Evolutionary conservation across 1,140 invertebrate species (phyloP).

Genomic region (Ceratosolen solmsi): DNA sequence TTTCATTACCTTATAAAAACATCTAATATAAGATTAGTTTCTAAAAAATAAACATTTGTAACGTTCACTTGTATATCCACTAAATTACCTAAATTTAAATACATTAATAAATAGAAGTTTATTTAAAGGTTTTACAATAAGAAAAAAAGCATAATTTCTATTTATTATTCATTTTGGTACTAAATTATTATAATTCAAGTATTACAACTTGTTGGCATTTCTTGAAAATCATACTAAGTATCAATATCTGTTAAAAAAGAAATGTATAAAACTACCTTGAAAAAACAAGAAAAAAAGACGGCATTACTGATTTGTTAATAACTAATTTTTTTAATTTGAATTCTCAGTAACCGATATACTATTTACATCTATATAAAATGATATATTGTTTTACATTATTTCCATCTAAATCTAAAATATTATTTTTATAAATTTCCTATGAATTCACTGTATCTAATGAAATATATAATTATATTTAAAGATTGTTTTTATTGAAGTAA

Average conservation of each 20-base stretch:
- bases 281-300: slow-evolving; percentile 27
- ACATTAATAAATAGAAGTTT: slow-evolving; percentile 11
- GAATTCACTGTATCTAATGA: slow-evolving; percentile 28
- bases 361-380: background rate
- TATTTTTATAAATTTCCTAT: slow-evolving; percentile 8
- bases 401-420: background rate
- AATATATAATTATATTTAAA: background rate
- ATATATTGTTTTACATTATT: slow-evolving; percentile 28
- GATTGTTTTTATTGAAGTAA: background rate
- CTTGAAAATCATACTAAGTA: background rate
- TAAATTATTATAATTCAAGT: background rate
- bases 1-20: background rate
- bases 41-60: background rate
- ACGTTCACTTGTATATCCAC: background rate
- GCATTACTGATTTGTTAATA: slow-evolving; percentile 20
- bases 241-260: background rate
- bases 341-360: slow-evolving; percentile 2
- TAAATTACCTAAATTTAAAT: background rate
- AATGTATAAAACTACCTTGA: slow-evolving; percentile 2
- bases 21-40: background rate
- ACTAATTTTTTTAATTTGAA: slow-evolving; percentile 14
- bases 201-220: background rate
- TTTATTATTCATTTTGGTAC: background rate
- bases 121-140: background rate
- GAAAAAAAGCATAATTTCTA: background rate